These are phyloP conservation scores for Anser cygnoides DNA, from an alignment of 2,113 vertebrate genomes.

Conservation along the genomic window DNA sequence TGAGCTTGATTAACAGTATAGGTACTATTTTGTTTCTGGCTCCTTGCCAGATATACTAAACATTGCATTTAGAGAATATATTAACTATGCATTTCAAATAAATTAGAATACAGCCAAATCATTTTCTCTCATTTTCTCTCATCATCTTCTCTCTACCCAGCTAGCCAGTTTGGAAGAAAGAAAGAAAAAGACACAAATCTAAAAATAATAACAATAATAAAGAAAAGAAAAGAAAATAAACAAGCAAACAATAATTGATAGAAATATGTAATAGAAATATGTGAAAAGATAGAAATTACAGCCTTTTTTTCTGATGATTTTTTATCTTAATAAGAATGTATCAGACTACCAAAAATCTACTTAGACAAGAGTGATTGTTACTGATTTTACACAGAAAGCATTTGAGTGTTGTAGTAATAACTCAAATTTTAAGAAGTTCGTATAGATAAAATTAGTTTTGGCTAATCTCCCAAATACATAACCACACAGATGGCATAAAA, in stretches of 20 bases:
- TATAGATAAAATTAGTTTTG: not conserved
- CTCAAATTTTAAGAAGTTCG: not conserved
- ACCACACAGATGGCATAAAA: not conserved
- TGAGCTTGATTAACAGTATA: not conserved
- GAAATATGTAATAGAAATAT: not conserved
- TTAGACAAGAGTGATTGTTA: rapidly evolving
- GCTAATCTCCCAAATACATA: not conserved
- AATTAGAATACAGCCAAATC: not conserved
- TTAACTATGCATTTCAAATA: not conserved
- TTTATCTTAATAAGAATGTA: not conserved
- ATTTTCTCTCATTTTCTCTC: too few species aligned
- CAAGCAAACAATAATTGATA: not conserved
- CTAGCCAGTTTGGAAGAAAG: not conserved
- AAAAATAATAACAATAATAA: too few species aligned
- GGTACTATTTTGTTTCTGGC: not conserved
- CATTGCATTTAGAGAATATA: not conserved
- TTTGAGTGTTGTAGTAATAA: not conserved
- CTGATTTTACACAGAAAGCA: not conserved
- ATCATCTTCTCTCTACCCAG: not conserved
- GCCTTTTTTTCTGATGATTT: not conserved
- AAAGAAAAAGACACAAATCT: too few species aligned
- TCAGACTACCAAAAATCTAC: not conserved
- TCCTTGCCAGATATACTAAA: not conserved
- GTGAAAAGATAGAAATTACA: not conserved
- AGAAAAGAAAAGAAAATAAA: not conserved